Percentiles rank a stretch among this genome's conserved stretches.
Conservation (phyloP, 2,113 vertebrate species). For the Istiophorus platypterus region DNA sequence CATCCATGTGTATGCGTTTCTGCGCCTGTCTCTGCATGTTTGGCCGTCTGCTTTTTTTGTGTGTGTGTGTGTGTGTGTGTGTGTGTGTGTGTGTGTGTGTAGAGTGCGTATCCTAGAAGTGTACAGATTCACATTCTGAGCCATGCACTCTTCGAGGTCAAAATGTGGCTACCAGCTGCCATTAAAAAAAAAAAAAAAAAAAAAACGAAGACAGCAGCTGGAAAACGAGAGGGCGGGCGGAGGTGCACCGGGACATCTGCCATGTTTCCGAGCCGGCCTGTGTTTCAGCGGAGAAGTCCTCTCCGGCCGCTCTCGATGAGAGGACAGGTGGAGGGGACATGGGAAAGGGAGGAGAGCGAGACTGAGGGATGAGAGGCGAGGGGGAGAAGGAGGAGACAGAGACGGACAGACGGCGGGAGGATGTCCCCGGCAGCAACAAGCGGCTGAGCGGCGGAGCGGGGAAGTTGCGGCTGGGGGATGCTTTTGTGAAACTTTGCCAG, state of each 20-base stretch:
- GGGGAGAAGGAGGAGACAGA: slow-evolving; percentile 40
- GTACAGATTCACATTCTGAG: slow-evolving; percentile 39
- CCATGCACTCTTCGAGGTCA: slow-evolving; percentile 57
- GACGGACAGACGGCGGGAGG: slow-evolving; percentile 17
- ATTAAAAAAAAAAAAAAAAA: too few species aligned
- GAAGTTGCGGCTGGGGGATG: slow-evolving; percentile 49
- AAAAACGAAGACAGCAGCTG: slow-evolving; percentile 66
- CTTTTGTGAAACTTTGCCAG: slow-evolving; percentile 61
- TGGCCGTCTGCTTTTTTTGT: neutral
- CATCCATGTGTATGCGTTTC: slow-evolving; percentile 56
- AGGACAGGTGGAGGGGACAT: slow-evolving; percentile 64
- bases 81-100: slow-evolving; percentile 8
- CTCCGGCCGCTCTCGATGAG: slow-evolving; percentile 33
- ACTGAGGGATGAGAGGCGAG: slow-evolving; percentile 39
- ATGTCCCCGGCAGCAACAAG: slow-evolving; percentile 57
- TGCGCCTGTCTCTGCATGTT: slow-evolving; percentile 41
- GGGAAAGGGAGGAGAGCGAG: slow-evolving; percentile 47
- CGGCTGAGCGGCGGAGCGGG: slow-evolving; percentile 34
- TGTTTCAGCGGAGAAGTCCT: slow-evolving; percentile 50
- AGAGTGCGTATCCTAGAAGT: slow-evolving; percentile 18
- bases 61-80: slow-evolving; percentile 14
- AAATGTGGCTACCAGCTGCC: slow-evolving; percentile 69
- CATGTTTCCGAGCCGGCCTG: slow-evolving; percentile 51
- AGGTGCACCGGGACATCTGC: slow-evolving; percentile 53
- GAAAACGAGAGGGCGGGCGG: slow-evolving; percentile 60